A percentile compares a stretch with the other conserved stretches of the same genome.
Conservation (phyloP, 2,797 vertebrate species). For the Bovichtus variegatus region DNA sequence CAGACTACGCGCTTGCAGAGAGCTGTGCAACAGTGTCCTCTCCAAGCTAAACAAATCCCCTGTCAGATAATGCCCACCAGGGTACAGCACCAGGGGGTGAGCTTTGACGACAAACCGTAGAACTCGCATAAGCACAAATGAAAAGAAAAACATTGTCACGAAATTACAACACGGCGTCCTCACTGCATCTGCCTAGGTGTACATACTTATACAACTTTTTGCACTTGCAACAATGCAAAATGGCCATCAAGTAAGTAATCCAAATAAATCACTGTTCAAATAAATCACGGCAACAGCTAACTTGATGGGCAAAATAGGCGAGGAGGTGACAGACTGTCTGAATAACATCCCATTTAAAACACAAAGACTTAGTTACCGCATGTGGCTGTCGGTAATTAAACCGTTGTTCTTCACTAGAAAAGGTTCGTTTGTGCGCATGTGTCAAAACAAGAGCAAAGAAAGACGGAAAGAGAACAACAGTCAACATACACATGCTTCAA, state of each 20-base stretch:
- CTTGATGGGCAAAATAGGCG: neutral
- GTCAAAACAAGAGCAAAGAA: slow-evolving; percentile 7
- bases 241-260: no score
- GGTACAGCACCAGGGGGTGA: slow-evolving; percentile 15
- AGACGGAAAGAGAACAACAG: slow-evolving; percentile 13
- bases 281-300: neutral
- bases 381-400: neutral
- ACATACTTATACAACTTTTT: neutral
- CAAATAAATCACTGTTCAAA: no score
- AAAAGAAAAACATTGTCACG: neutral
- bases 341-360: neutral
- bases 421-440: slow-evolving; percentile 10
- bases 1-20: slow-evolving; percentile 37
- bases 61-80: slow-evolving; percentile 47
- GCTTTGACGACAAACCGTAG: slow-evolving; percentile 3
- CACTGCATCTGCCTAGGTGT: neutral
- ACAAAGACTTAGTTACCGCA: neutral
- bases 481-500: slow-evolving; percentile 60
- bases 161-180: no score
- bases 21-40: slow-evolving; percentile 53
- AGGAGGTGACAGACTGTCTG: neutral
- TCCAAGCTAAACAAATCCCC: slow-evolving; percentile 66
- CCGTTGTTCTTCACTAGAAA: neutral
- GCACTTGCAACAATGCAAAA: neutral
- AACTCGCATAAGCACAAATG: neutral